phyloP scores from a whole-genome alignment of 2,888 invertebrate genomes.

The Monoplex corrugatus region DNA sequence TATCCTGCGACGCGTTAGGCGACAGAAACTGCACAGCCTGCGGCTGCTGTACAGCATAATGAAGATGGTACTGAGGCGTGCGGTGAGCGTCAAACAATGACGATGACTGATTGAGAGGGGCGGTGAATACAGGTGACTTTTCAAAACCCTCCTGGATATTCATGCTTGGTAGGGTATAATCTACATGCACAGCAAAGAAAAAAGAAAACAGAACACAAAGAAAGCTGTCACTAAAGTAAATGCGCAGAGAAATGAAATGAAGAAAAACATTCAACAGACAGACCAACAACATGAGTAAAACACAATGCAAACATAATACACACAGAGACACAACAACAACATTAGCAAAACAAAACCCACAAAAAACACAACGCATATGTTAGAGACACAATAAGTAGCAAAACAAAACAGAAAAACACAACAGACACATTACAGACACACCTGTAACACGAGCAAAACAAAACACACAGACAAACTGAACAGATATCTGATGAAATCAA shows the following conservation, averaged over 20 bases:
- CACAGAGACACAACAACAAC: neutral
- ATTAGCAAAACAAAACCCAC: neutral
- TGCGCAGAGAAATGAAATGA: neutral
- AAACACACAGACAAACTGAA: neutral
- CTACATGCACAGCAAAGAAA: neutral
- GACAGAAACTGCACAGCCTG: neutral
- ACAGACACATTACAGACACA: too few relatives aligned
- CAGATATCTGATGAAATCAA: too few relatives aligned
- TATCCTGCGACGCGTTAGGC: neutral
- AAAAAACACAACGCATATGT: neutral
- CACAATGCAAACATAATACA: too few relatives aligned
- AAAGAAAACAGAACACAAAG: constrained; percentile 21
- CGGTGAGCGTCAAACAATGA: constrained; percentile 1
- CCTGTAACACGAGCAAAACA: too few relatives aligned
- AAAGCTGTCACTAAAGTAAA: neutral
- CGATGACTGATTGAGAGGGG: constrained; percentile 21
- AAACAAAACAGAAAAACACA: neutral
- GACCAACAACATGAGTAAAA: neutral
- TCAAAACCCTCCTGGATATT: constrained; percentile 4
- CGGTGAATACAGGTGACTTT: neutral
- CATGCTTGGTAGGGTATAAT: neutral
- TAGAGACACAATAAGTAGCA: neutral
- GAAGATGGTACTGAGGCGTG: constrained; percentile 27
- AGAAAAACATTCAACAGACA: neutral
- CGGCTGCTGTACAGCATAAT: neutral